Evolutionary conservation across 2,888 invertebrate species (phyloP), one percentile per base, ranked within the genome.

Genomic region (Amphipyra tragopoginis): DNA sequence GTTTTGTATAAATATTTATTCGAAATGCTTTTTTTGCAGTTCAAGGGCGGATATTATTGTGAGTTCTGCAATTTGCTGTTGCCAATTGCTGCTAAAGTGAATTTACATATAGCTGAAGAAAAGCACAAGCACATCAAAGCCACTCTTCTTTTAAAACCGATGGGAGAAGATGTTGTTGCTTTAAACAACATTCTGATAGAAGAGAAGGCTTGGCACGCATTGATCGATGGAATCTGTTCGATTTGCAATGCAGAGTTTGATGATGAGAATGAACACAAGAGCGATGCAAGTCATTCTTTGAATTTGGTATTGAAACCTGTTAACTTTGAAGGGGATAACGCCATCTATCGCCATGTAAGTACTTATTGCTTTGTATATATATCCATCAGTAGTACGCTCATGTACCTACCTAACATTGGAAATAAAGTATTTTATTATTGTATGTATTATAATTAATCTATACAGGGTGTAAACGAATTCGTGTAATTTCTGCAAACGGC

Each of bases 1-100:
- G n/a, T n/a, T n/a, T 21, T 21, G 21, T 21, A 29, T 29, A 4
- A 29, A 29, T 29, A 42, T 15, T 14, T 7, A 7, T 33, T 7
- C n/a, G 6, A 45, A 45, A 6, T 43, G 4, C 15, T 7, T 26
- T 48, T 83, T 61, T 86, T 13, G n/a, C 81, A 93, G 93, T 86
- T 91, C 10, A 87, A 86, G 62, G 74, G 75, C 3, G 88, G 89
- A 9, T 93, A 92, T 65, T 91, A 79, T 71, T 93, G 93, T 50
- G 88, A 87, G 51, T 83, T 80, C 50, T 93, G 93, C 75, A 86
- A 88, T 51, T 39, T 77, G 0, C 51, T 91, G 5, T 61, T 92
- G 7, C 52, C 81, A 1, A 88, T 86, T 2, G 69, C 81, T 0
- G 69, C 84, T 0, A 87, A 87, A 71, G 86, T 90, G 0, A 77